phyloP scores from a whole-genome alignment of 2,113 vertebrate species.

The Anser brachyrhynchus region DNA sequence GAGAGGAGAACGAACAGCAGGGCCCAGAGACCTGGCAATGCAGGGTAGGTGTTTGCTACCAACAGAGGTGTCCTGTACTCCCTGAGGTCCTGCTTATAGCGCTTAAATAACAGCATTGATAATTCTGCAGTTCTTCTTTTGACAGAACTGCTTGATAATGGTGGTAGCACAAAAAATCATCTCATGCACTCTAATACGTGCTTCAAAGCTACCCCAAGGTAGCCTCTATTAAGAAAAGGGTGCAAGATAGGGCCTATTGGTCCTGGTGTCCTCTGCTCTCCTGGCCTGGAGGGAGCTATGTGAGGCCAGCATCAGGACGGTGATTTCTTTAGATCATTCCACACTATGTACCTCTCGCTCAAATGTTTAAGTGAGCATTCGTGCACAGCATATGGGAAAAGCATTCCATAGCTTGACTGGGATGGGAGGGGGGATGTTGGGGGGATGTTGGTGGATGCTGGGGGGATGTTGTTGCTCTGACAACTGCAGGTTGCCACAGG shows the following conservation, averaged over 20 bases:
- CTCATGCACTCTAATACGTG: not conserved
- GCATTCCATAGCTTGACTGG: fast-evolving
- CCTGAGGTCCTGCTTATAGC: not conserved
- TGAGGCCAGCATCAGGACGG: not conserved
- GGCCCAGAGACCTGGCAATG: not conserved
- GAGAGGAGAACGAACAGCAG: not conserved
- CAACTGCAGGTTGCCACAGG: not conserved
- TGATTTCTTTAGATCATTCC: not conserved
- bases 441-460: not conserved
- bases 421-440: not conserved
- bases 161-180: not conserved
- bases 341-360: too few species aligned
- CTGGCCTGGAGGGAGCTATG: not conserved
- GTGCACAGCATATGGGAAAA: not conserved
- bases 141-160: not conserved
- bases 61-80: not conserved
- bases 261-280: not conserved
- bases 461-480: not conserved
- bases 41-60: not conserved
- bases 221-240: not conserved
- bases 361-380: not conserved
- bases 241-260: too few species aligned
- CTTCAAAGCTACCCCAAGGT: fast-evolving
- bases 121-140: not conserved
- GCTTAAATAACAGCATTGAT: not conserved